Evolutionary conservation across 2,113 vertebrate species (phyloP), one percentile per base, ranked within the genome.

Genomic region (Chamaea fasciata): DNA sequence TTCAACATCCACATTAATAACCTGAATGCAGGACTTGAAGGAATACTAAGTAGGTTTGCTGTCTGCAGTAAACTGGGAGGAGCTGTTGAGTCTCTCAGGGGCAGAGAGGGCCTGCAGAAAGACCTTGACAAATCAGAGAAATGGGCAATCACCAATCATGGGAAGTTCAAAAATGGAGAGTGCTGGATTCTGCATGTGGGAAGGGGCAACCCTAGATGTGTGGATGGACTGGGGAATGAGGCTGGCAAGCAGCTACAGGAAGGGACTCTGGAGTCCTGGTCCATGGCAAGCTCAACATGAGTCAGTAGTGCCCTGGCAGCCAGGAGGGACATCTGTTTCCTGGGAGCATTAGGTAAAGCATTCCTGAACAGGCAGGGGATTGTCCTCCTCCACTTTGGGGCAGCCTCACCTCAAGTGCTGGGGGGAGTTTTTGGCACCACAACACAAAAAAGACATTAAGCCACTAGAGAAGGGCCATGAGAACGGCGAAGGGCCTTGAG

Each of bases 101-200:
- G 41, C 46, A 75, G 24, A 71, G 27, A 81, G 22, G 42, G 27
- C 27, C 31, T 73, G 37, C 44, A 73, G 26, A 68, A 37, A 82
- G 41, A 62, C 26, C 30, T 16, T 26, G 26, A 76, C 14, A 69
- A 53, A 69, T 31, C n/a, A 41, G 17, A 55, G 16, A 39, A 46
- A 53, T 27, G n/a, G 30, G 63, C 26, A 74, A 69, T 31, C 47
- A 55, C 24, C 55, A 62, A 2, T 11, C 0, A 0, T 19, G 20
- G 23, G 18, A 83, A 49, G 17, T 47, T 69, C 41, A 83, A 49
- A 31, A 69, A 53, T 3, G 41, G 17, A 4, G 82, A 69, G 47
- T 31, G n/a, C 26, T 1, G 1, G n/a, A 83, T 68, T 47, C 55
- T 76, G 62, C 39, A 46, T 2, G 1, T 76, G 46, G n/a, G 24